Evolutionary conservation across 2,797 vertebrate genomes (phyloP).

Genomic region (Leptoclinus maculatus): DNA sequence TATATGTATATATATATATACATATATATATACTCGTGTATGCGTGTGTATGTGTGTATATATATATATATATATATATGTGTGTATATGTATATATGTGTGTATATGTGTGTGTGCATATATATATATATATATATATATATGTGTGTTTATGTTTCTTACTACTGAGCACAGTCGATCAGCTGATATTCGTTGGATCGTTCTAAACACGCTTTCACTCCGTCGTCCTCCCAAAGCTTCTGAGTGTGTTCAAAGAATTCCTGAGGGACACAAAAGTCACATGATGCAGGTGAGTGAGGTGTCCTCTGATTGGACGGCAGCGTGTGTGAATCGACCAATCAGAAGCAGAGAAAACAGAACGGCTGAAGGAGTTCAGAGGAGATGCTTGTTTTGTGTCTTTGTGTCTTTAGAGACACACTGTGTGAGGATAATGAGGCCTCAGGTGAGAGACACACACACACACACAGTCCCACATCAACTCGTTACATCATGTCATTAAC

Average conservation of each 20-base stretch:
- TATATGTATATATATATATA: no score
- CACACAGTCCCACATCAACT: constrained; percentile 44
- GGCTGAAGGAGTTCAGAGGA: constrained; percentile 12
- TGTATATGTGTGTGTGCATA: no score
- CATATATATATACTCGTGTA: no score
- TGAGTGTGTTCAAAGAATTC: constrained; percentile 97
- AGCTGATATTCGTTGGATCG: constrained; percentile 97
- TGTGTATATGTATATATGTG: no score
- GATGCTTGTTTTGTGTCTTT: constrained; percentile 54
- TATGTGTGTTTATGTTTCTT: constrained; percentile 66
- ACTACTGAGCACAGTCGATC: constrained; percentile 98
- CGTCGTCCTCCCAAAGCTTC: constrained; percentile 95
- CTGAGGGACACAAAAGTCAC: constrained; percentile 60
- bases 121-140: no score
- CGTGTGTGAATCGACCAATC: constrained; percentile 29
- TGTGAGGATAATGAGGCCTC: constrained; percentile 72
- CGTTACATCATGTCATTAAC: constrained; percentile 77
- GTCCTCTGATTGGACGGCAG: constrained; percentile 18
- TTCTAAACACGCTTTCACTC: constrained; percentile 94
- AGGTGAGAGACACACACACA: constrained; percentile 37
- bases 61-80: no score
- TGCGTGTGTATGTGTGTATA: no score
- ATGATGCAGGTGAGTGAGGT: not conserved
- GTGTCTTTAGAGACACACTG: constrained; percentile 42
- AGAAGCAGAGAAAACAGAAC: not conserved